Percentiles rank a stretch among this genome's conserved stretches.
phyloP scores from a whole-genome alignment of 2,113 vertebrate species.

The Poecilia latipinna region DNA sequence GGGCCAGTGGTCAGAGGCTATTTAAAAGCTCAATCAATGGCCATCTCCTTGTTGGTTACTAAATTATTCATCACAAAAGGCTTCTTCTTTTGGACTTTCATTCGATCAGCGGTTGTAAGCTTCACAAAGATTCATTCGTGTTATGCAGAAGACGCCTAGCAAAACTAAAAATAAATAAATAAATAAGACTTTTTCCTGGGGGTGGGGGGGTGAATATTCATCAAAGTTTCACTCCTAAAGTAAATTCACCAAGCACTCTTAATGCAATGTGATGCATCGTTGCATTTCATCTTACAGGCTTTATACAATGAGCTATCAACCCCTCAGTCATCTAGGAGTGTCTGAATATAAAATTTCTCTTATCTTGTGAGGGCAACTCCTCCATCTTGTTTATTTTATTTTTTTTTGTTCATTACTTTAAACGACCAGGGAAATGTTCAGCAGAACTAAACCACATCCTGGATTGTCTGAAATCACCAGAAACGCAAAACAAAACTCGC shows the following conservation, averaged over 20 bases:
- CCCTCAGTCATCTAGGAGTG: not conserved
- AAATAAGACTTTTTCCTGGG: too few species aligned
- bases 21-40: slow-evolving; percentile 89
- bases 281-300: not conserved
- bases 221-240: not conserved
- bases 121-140: slow-evolving; percentile 67
- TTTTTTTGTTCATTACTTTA: not conserved
- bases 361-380: not conserved
- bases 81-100: slow-evolving; percentile 77
- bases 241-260: not conserved
- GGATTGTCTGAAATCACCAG: not conserved
- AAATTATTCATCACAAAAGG: slow-evolving; percentile 90
- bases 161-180: too few species aligned
- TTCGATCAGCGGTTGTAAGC: slow-evolving; percentile 83
- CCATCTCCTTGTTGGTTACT: slow-evolving; percentile 83
- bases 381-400: not conserved
- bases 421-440: not conserved
- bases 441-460: not conserved
- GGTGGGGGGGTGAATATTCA: not conserved
- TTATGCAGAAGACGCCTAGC: slow-evolving; percentile 60
- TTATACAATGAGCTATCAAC: not conserved
- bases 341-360: not conserved
- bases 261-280: not conserved
- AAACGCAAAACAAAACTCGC: not conserved
- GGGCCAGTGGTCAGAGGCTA: slow-evolving; percentile 79